Evolutionary conservation across 1,140 invertebrate species (phyloP).

Genomic region (Luehdorfia chinensis): DNA sequence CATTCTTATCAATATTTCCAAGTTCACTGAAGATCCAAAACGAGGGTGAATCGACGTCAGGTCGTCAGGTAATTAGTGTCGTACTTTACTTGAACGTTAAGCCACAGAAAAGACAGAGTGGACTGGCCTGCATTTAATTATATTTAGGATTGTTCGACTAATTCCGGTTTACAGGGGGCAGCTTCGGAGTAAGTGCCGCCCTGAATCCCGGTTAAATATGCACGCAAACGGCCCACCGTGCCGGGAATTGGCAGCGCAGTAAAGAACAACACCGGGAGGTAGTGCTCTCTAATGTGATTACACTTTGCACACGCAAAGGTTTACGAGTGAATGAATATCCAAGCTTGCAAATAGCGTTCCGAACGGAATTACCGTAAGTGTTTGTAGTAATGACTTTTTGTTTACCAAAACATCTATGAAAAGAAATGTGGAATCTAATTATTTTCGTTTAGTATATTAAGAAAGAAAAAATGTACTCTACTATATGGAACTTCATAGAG

Average conservation of each 20-base stretch:
- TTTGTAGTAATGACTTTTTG: no score
- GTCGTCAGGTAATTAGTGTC: conserved; percentile 2
- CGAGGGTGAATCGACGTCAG: no score
- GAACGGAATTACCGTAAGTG: background rate
- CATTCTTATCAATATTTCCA: no score
- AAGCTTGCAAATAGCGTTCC: background rate
- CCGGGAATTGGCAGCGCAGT: conserved; percentile 26
- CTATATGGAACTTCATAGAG: background rate
- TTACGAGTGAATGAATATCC: conserved; percentile 12
- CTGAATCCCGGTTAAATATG: conserved; percentile 36
- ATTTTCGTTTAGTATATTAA: background rate
- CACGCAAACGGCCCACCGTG: conserved; percentile 31
- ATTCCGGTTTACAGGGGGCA: conserved; percentile 22
- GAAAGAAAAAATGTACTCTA: background rate
- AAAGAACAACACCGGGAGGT: conserved; percentile 28
- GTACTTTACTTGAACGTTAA: background rate
- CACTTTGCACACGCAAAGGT: conserved; percentile 24
- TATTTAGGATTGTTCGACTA: conserved; percentile 22
- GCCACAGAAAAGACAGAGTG: background rate
- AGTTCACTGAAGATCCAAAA: no score
- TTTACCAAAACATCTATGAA: no score
- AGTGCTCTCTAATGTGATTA: conserved; percentile 35
- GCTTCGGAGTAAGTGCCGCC: background rate
- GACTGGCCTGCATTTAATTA: conserved; percentile 22
- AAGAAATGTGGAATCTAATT: no score